Percentiles rank a stretch among this genome's conserved stretches.
phyloP scores from a whole-genome alignment of 2,888 invertebrate genomes.

The Terebella lapidaria region DNA sequence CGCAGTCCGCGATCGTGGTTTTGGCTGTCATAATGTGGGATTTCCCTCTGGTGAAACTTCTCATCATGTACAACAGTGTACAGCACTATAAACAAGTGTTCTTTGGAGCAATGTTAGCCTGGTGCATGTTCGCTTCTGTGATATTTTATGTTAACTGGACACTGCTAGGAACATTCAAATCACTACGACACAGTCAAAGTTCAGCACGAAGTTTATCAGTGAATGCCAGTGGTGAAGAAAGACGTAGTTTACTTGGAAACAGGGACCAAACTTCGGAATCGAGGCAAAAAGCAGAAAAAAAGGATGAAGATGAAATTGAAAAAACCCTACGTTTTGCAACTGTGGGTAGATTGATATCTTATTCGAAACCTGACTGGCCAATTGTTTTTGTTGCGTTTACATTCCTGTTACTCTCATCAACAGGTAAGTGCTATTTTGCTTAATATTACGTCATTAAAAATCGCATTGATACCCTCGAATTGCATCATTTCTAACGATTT shows the following conservation, averaged over 20 bases:
- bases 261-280: conserved; percentile 13
- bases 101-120: conserved; percentile 32
- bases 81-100: conserved; percentile 23
- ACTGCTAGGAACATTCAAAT: conserved; percentile 18
- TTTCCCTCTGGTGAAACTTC: conserved; percentile 27
- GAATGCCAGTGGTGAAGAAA: conserved; percentile 18
- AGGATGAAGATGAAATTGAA: conserved; percentile 13
- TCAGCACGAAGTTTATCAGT: conserved; percentile 1
- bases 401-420: conserved; percentile 25
- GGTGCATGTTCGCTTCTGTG: conserved; percentile 25
- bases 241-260: conserved; percentile 14
- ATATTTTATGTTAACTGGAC: conserved; percentile 24
- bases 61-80: conserved; percentile 28
- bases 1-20: not conserved
- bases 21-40: conserved; percentile 14
- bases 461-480: not conserved
- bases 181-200: not conserved
- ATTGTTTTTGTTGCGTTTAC: conserved; percentile 26
- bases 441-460: not conserved
- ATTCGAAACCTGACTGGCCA: conserved; percentile 31
- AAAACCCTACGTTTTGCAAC: conserved; percentile 19
- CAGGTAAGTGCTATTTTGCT: conserved; percentile 25
- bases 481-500: not conserved
- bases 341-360: conserved; percentile 29
- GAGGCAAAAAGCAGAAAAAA: conserved; percentile 11